These are phyloP conservation scores for Kradibia gibbosae DNA, from an alignment of 1,140 invertebrate species.

Conservation along the genomic window DNA sequence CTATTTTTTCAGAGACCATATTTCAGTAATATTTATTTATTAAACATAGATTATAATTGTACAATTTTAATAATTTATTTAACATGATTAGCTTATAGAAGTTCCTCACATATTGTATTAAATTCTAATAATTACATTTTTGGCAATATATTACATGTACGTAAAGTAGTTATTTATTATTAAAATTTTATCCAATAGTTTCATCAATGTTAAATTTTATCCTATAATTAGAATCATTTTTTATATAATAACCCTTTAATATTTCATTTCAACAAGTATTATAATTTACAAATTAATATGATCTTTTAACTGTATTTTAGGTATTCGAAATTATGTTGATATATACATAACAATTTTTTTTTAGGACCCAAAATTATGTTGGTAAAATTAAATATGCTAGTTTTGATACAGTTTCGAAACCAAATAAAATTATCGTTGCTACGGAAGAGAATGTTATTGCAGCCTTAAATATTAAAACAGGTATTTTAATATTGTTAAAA, in stretches of 20 bases:
- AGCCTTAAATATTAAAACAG: conserved; percentile 86
- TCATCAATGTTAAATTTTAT: no score
- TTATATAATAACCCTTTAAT: neutral
- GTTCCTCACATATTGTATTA: no score
- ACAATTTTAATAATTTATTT: no score
- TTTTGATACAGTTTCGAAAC: conserved; percentile 83
- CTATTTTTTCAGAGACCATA: conserved; percentile 9
- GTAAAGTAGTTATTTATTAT: no score
- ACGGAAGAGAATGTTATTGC: conserved; percentile 92
- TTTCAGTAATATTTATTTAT: neutral
- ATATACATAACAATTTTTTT: conserved; percentile 53
- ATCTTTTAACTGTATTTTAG: neutral
- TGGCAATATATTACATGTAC: no score
- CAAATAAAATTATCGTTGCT: conserved; percentile 86
- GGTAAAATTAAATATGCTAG: conserved; percentile 86
- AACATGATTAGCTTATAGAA: no score
- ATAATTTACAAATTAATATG: neutral
- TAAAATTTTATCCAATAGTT: no score
- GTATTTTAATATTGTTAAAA: conserved; percentile 65
- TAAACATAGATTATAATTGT: neutral
- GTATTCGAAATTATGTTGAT: neutral
- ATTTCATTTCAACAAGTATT: neutral
- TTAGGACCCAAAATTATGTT: conserved; percentile 88
- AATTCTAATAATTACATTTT: no score
- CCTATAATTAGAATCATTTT: no score